These are phyloP conservation scores for Formica aserva DNA, from an alignment of 2,888 invertebrate species.

Conservation along the genomic window DNA sequence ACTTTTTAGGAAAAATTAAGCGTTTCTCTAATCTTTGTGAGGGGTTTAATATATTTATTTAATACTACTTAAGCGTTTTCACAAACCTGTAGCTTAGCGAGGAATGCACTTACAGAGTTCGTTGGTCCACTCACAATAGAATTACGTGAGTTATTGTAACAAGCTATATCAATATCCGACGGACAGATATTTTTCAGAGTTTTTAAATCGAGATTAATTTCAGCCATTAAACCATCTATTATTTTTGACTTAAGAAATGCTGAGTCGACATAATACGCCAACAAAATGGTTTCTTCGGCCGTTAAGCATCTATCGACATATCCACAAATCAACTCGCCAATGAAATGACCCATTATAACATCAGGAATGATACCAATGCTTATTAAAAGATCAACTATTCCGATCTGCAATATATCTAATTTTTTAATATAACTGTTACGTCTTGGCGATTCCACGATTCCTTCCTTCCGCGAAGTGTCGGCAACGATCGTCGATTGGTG, in stretches of 20 bases:
- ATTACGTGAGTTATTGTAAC: conserved; percentile 94
- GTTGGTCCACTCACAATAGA: conserved; percentile 95
- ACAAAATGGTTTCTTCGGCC: conserved; percentile 78
- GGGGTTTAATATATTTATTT: neutral
- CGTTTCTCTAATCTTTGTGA: neutral
- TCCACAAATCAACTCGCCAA: conserved; percentile 97
- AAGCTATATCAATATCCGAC: conserved; percentile 92
- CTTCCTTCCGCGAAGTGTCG: too few relatives aligned
- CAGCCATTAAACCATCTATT: conserved; percentile 94
- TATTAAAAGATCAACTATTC: conserved; percentile 89
- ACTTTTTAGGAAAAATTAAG: neutral
- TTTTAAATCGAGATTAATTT: conserved; percentile 90
- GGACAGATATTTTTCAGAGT: conserved; percentile 90
- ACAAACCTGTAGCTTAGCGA: too few relatives aligned
- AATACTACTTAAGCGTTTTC: too few relatives aligned
- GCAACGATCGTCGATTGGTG: too few relatives aligned
- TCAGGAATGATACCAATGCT: conserved; percentile 89
- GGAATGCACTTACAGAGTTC: conserved; percentile 70
- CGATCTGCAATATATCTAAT: conserved; percentile 85
- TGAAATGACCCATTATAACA: conserved; percentile 94
- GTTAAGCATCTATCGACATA: conserved; percentile 97
- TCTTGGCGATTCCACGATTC: too few relatives aligned
- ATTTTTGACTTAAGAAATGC: conserved; percentile 75
- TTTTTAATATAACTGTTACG: too few relatives aligned
- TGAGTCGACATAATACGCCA: conserved; percentile 77